Conservation (phyloP, 2,888 invertebrate genomes). For the Geotrupes spiniger region DNA sequence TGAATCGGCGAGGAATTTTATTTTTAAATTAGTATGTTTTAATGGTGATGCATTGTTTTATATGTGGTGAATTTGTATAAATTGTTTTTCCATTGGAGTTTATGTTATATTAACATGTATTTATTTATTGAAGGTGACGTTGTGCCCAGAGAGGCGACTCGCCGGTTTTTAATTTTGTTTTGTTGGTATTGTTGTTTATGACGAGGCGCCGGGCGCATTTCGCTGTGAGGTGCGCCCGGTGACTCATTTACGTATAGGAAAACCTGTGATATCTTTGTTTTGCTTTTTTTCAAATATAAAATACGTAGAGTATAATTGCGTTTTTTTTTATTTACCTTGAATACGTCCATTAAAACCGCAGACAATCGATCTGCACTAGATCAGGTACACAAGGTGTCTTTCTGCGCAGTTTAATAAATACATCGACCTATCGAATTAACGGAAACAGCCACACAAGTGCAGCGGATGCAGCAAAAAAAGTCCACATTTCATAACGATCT, state of each 20-base stretch:
- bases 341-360: no score
- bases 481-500: no score
- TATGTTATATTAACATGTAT: slow-evolving; percentile 18
- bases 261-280: slow-evolving; percentile 47
- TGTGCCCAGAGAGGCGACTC: neutral
- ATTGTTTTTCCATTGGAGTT: slow-evolving; percentile 11
- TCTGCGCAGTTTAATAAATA: no score
- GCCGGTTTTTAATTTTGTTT: slow-evolving; percentile 8
- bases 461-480: no score
- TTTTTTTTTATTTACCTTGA: no score
- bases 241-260: slow-evolving; percentile 32
- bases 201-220: neutral
- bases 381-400: no score
- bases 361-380: no score
- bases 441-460: no score
- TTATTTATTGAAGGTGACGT: slow-evolving; percentile 9
- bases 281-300: slow-evolving; percentile 26
- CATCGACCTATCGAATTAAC: no score
- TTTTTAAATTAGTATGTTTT: neutral
- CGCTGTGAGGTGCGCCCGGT: neutral
- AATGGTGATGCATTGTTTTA: neutral
- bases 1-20: neutral
- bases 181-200: slow-evolving; percentile 18
- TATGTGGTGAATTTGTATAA: slow-evolving; percentile 15
- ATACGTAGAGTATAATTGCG: neutral